These are phyloP conservation scores for Trissoscelio sp. DNA, from an alignment of 2,888 invertebrate species.

Conservation along the genomic window DNA sequence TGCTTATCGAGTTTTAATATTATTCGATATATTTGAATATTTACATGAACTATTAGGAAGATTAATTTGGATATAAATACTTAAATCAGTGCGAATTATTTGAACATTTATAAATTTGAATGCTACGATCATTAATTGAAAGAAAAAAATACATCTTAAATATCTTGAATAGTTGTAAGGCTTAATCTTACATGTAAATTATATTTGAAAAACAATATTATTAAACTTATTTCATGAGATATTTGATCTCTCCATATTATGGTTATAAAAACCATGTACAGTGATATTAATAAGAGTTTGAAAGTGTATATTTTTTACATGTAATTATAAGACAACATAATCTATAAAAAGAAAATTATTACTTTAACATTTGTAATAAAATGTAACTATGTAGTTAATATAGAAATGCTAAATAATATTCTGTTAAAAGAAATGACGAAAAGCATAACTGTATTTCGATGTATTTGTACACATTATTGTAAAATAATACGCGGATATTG, in stretches of 20 bases:
- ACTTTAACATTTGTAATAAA: conserved; percentile 14
- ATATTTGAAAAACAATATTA: conserved; percentile 22
- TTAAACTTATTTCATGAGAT: conserved; percentile 29
- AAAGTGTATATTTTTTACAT: conserved; percentile 64
- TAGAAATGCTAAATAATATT: conserved; percentile 34
- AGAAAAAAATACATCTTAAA: too few relatives aligned
- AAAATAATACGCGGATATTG: conserved; percentile 48
- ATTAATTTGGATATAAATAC: too few relatives aligned
- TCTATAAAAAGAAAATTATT: conserved; percentile 8
- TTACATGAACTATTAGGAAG: too few relatives aligned
- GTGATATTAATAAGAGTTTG: conserved; percentile 52
- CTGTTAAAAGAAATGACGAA: neutral
- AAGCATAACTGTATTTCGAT: conserved; percentile 31
- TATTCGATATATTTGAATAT: too few relatives aligned
- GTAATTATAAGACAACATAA: conserved; percentile 41
- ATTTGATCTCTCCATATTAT: conserved; percentile 42
- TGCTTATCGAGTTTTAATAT: too few relatives aligned
- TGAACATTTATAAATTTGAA: too few relatives aligned
- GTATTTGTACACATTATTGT: conserved; percentile 59
- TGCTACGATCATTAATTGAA: too few relatives aligned
- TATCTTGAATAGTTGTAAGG: too few relatives aligned
- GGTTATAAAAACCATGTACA: conserved; percentile 48
- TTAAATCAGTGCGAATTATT: too few relatives aligned
- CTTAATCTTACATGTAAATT: conserved; percentile 46
- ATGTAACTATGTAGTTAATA: conserved; percentile 15